Evolutionary conservation across 2,113 vertebrate genomes (phyloP).

Genomic region (Nibea coibor): DNA sequence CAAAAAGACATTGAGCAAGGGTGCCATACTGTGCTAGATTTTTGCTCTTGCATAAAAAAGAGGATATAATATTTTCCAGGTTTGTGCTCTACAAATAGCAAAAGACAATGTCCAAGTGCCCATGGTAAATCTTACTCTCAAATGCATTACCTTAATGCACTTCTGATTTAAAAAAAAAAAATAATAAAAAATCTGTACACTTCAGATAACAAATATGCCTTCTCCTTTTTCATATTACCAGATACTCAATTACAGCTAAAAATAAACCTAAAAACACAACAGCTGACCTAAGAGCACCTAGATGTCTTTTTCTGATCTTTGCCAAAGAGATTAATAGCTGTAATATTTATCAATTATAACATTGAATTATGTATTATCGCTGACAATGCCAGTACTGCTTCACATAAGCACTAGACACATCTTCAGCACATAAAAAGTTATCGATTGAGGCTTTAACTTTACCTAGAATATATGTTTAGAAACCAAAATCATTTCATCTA

Average conservation of each 20-base stretch:
- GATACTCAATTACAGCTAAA: conserved; percentile 68
- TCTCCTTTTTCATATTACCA: conserved; percentile 55
- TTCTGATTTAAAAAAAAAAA: too few relatives aligned
- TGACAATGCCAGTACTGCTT: too few relatives aligned
- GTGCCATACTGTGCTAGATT: conserved; percentile 29
- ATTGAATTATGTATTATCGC: too few relatives aligned
- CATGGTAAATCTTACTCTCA: not conserved
- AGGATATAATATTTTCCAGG: conserved; percentile 10
- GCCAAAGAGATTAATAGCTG: not conserved
- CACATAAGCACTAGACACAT: too few relatives aligned
- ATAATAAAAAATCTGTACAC: not conserved
- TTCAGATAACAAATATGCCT: conserved; percentile 11
- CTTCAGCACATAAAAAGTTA: not conserved
- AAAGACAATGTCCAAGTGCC: not conserved
- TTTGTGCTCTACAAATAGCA: conserved; percentile 18
- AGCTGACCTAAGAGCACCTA: conserved; percentile 50
- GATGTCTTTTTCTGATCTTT: not conserved
- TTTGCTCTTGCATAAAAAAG: conserved; percentile 11
- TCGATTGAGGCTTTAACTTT: not conserved
- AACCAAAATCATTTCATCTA: too few relatives aligned
- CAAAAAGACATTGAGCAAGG: conserved; percentile 48
- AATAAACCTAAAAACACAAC: conserved; percentile 45
- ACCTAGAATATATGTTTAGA: not conserved
- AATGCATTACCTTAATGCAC: conserved; percentile 1
- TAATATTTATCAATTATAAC: too few relatives aligned